Conservation (phyloP, 2,113 vertebrate species). For the Daubentonia madagascariensis region DNA sequence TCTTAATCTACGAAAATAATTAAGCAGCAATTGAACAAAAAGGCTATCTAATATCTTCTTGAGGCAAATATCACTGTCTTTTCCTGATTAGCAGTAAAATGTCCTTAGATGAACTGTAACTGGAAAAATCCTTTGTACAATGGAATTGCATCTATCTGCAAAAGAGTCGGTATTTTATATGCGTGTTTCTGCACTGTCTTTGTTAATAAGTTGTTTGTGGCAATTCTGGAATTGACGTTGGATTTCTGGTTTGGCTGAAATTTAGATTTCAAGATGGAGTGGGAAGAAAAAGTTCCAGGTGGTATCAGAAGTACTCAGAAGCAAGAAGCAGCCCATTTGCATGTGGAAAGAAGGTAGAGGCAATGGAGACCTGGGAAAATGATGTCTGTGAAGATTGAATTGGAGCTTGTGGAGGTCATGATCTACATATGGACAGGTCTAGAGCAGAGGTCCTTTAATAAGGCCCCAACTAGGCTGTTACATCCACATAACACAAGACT, state of each 20-base stretch:
- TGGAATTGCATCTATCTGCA: not conserved
- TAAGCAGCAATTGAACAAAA: slow-evolving; percentile 6
- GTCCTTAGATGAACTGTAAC: not conserved
- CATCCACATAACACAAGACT: not conserved
- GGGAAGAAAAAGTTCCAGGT: not conserved
- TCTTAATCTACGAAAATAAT: slow-evolving; percentile 41
- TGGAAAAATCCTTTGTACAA: slow-evolving; percentile 4
- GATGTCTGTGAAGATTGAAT: not conserved
- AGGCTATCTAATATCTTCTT: not conserved
- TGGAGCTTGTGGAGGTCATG: not conserved
- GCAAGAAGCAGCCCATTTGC: not conserved
- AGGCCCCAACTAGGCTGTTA: not conserved
- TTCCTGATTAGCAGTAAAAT: not conserved
- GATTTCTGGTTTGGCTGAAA: not conserved
- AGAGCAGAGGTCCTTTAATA: not conserved
- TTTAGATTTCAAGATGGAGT: not conserved
- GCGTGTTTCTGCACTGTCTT: not conserved
- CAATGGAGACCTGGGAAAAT: not conserved
- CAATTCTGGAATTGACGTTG: not conserved
- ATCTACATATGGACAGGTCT: not conserved
- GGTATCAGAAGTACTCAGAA: not conserved
- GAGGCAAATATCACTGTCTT: slow-evolving; percentile 11
- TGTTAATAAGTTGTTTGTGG: not conserved
- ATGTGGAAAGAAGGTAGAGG: not conserved
- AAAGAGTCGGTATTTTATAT: not conserved